Conservation (phyloP, 30 jellyfish, hydroid and myxozoan species). For the Catostylus mosaicus region DNA sequence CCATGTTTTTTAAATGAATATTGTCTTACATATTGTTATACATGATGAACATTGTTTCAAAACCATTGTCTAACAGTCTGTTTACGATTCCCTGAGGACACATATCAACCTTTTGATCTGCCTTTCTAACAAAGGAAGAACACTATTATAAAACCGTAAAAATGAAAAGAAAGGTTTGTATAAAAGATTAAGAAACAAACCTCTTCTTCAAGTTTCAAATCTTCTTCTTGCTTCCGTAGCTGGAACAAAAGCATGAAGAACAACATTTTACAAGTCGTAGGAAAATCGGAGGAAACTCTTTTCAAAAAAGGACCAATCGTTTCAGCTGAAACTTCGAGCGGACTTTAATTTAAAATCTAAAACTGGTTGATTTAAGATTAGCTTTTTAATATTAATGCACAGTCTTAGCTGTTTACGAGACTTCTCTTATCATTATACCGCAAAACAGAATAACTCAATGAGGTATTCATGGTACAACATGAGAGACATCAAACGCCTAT, state of each 20-base stretch:
- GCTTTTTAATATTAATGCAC: background rate
- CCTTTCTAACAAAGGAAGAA: too few relatives aligned
- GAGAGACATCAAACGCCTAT: background rate
- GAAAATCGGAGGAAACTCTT: background rate
- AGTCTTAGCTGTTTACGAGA: background rate
- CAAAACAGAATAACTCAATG: background rate
- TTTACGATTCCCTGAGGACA: too few relatives aligned
- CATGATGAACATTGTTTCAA: too few relatives aligned
- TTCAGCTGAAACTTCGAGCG: too few relatives aligned
- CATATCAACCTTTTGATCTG: too few relatives aligned
- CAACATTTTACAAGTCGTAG: slow-evolving; percentile 20
- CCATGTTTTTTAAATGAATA: too few relatives aligned
- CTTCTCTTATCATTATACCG: background rate
- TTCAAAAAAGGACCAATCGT: too few relatives aligned
- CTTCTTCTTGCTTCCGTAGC: slow-evolving; percentile 86
- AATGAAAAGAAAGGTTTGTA: background rate
- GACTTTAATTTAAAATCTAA: background rate
- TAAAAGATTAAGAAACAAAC: slow-evolving; percentile 9
- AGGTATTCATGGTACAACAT: background rate
- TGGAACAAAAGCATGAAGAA: slow-evolving; percentile 50
- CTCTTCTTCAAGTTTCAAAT: slow-evolving; percentile 81
- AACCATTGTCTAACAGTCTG: too few relatives aligned
- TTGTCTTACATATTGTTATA: too few relatives aligned
- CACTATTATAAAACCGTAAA: background rate
- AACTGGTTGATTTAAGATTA: background rate